Evolutionary conservation across 2,113 vertebrate species (phyloP), one percentile per base, ranked within the genome.

Genomic region (Gila orcuttii): DNA sequence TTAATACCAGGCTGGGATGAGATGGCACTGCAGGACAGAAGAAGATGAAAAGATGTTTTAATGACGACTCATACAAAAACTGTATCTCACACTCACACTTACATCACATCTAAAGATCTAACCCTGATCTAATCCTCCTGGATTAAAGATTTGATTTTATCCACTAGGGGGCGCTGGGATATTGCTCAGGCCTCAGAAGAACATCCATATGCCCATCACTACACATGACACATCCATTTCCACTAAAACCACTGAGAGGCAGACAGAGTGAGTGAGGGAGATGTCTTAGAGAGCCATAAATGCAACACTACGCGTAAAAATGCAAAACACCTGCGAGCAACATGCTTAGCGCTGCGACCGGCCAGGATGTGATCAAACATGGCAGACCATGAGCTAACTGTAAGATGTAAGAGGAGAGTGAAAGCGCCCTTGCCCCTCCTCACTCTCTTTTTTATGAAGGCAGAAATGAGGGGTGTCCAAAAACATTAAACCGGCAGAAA

Each of bases 161-260:
- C 91, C 91, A 89, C 89, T 74, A 73, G 90, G 87, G 87, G 91
- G 91, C 21, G 84, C 89, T 91, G 77, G 89, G 69, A 90, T 86
- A 89, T 87, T 89, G 64, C 83, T 45, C 52, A 86, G 88, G 50
- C 42, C 69, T 77, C 75, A 50, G 76, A 31, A 79, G 77, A 85
- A 78, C 85, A 79, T 86, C 68, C 50, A 39, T 73, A 71, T 83
- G 81, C 50, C 81, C 21, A 83, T 83, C 81, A 83, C 50, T 71
- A 73, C 36, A 85, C 69, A 76, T 75, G 31, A 62, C 75, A 79
- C 80, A 85, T 87, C 52, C 39, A 86, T 62, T 52, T 88, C 62
- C 52, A 28, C 78, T 68, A 76, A 81, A 42, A 55, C 60, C 62
- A 33, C 33, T 17, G 82, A 64, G 68, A 39, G 57, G 39, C 60